These are phyloP conservation scores for Zaprionus capensis DNA, from an alignment of 1,140 invertebrate species.

Conservation along the genomic window DNA sequence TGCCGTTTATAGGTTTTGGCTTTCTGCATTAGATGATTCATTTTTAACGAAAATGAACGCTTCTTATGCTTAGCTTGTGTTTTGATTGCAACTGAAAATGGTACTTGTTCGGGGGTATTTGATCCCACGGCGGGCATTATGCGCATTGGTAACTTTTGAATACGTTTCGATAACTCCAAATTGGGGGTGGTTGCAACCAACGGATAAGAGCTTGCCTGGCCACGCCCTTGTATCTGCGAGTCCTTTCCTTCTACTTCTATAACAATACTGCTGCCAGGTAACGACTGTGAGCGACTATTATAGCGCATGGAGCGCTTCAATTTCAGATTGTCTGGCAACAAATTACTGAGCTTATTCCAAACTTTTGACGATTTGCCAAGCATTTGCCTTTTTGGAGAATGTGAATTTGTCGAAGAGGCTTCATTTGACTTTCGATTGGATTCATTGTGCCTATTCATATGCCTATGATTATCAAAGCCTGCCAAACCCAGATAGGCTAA, in stretches of 20 bases:
- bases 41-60: conserved; percentile 63
- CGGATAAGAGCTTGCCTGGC: conserved; percentile 64
- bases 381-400: not conserved
- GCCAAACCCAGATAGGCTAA: conserved; percentile 56
- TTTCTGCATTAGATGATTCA: conserved; percentile 77
- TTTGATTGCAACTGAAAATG: conserved; percentile 29
- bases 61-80: conserved; percentile 46
- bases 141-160: conserved; percentile 66
- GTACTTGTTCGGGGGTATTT: conserved; percentile 9
- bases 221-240: conserved; percentile 56
- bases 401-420: not conserved
- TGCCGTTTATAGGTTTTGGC: conserved; percentile 80
- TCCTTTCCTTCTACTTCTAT: conserved; percentile 77
- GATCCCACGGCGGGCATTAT: conserved; percentile 45
- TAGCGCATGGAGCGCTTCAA: conserved; percentile 87
- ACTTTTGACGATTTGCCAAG: conserved; percentile 80
- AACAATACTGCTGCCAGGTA: conserved; percentile 88
- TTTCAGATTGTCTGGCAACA: conserved; percentile 91
- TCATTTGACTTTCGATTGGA: not conserved
- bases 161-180: conserved; percentile 62
- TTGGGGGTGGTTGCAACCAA: conserved; percentile 38
- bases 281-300: conserved; percentile 91
- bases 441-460: not conserved
- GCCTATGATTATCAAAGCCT: conserved; percentile 5
- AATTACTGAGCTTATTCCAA: conserved; percentile 85